Base-by-base conservation (phyloP, 2,888 invertebrate species). In the Ectropis crepuscularia region DNA sequence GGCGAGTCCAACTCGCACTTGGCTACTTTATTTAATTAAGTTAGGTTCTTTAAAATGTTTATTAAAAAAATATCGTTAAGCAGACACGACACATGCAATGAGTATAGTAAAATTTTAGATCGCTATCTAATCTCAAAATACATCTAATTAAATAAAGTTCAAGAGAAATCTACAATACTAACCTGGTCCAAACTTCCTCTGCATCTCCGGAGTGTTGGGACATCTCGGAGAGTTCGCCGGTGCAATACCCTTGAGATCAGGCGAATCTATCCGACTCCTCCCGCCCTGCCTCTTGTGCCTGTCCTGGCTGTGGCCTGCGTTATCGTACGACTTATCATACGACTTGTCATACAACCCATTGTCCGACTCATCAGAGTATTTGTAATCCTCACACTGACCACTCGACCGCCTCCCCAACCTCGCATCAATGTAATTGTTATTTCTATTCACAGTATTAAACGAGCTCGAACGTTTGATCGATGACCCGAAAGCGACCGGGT, bases 241-340 rank as follows among this genome's bases (percentile, higher is more conserved):
- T 0, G 87, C 92, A 5, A 88, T 80, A 6, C 90, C 82, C 69
- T 93, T 93, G 58, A 92, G 78, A 73, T 93, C 92, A 1, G 91
- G 91, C 6, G 90, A 89, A 70, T 95, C 95, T 43, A 95, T 95
- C 93, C 85, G 95, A 74, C 74, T 96, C 90, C 88, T 96, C 89
- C 80, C 95, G 65, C 95, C 92, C n/a, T 96, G 96, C 70, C 96
- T 94, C 82, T 97, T 98, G 74, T 95, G 95, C 48, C 88, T 80
- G 93, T 94, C 79, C 64, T 89, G 86, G 16, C 4, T 28, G 16
- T 28, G 16, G 16, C 16, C 16, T 2, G 16, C 4, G 16, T 28
- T 28, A 1, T 28, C 16, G 16, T 28, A 28, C 16, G 16, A 28
- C 4, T 28, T 28, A 28, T 28, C 16, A 28, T 28, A 28, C 0